These are phyloP conservation scores for Bombycilla garrulus DNA, from an alignment of 2,113 vertebrate species.

Conservation along the genomic window DNA sequence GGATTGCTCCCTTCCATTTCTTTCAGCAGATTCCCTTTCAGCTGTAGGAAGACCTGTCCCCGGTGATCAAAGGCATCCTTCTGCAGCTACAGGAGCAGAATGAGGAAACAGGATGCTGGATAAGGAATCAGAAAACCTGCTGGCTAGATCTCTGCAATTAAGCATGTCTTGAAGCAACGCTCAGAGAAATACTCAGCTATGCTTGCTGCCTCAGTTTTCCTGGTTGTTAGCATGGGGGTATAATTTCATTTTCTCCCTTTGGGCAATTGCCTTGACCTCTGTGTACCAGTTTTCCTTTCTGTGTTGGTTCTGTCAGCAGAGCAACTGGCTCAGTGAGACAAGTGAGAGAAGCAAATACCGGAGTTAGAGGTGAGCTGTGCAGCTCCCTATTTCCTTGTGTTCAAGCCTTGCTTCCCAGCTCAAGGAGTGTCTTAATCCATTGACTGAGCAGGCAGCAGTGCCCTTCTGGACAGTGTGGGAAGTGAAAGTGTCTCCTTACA, in stretches of 20 bases:
- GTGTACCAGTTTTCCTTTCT: background rate
- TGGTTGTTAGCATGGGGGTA: background rate
- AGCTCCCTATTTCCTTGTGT: background rate
- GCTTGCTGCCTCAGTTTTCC: background rate
- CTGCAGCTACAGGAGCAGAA: background rate
- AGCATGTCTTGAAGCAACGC: background rate
- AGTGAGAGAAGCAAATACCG: background rate
- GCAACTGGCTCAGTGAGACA: background rate
- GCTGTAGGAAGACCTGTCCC: background rate
- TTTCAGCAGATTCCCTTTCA: conserved; percentile 3
- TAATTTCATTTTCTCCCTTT: background rate
- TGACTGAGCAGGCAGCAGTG: fast-evolving
- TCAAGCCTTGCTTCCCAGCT: background rate
- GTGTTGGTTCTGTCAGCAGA: background rate
- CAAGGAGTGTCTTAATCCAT: background rate
- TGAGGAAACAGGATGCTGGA: conserved; percentile 16
- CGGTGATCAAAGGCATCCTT: background rate
- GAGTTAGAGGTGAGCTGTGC: background rate
- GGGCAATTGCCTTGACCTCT: background rate
- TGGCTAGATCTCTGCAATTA: conserved; percentile 1
- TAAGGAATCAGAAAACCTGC: conserved; percentile 14
- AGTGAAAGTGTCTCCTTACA: background rate
- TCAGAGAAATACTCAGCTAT: background rate
- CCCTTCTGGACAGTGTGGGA: background rate
- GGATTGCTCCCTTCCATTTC: conserved; percentile 14